A percentile compares a stretch with the other conserved stretches of the same genome.
Evolutionary conservation across 1,140 invertebrate species (phyloP).

Genomic region (Euglossa dilemma): DNA sequence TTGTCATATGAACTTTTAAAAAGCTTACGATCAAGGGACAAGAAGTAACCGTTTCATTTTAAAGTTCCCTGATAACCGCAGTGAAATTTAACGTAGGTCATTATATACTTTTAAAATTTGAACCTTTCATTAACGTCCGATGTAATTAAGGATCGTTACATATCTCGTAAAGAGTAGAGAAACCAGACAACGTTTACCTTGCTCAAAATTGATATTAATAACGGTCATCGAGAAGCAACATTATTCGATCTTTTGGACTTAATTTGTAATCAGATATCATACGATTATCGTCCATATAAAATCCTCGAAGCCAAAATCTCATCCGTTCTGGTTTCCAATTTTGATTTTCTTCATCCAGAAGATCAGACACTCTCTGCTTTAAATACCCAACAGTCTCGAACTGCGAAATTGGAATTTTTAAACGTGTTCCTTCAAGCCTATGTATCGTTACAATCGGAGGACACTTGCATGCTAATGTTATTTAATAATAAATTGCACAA

Average conservation of each 20-base stretch:
- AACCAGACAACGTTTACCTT: too few species aligned
- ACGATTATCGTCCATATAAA: conserved; percentile 46
- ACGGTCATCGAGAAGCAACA: conserved; percentile 14
- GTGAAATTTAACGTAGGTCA: background rate
- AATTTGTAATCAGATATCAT: conserved; percentile 53
- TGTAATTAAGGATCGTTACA: background rate
- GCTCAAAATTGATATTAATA: background rate
- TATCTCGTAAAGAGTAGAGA: background rate
- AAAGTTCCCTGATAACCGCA: background rate
- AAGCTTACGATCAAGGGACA: background rate
- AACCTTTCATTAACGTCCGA: background rate
- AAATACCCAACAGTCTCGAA: conserved; percentile 48
- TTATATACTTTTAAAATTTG: conserved; percentile 5
- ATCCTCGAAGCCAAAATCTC: conserved; percentile 46
- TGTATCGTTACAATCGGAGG: conserved; percentile 34
- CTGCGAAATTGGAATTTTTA: conserved; percentile 25
- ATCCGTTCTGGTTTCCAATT: conserved; percentile 44
- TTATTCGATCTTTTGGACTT: conserved; percentile 38
- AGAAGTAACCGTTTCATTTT: background rate
- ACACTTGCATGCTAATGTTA: conserved; percentile 24
- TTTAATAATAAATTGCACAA: background rate
- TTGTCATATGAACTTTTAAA: background rate
- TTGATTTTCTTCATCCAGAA: background rate
- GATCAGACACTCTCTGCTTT: conserved; percentile 26
- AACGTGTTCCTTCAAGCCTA: conserved; percentile 27